Percentiles rank a stretch among this genome's conserved stretches.
Evolutionary conservation across 2,113 vertebrate species (phyloP).

Genomic region (Tyrannus savana): DNA sequence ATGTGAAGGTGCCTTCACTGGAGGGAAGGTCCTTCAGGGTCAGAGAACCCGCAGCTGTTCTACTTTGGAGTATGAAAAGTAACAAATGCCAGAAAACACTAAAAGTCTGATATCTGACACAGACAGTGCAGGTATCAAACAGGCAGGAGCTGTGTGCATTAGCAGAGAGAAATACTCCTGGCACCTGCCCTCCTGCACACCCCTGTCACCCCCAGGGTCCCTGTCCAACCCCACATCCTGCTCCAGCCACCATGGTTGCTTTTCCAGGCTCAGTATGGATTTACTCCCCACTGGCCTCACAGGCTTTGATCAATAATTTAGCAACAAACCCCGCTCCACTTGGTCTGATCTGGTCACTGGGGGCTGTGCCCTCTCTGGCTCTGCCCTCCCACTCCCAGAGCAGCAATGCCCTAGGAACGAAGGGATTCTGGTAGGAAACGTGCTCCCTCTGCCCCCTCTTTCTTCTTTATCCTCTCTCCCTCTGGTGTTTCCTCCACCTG

Average conservation of each 20-base stretch:
- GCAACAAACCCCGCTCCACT: neutral
- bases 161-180: neutral
- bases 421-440: neutral
- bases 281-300: neutral
- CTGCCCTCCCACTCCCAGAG: neutral
- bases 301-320: neutral
- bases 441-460: neutral
- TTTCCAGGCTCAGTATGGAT: neutral
- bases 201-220: neutral
- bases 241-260: neutral
- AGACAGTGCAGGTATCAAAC: neutral
- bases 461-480: neutral
- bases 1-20: neutral
- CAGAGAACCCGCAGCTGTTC: neutral
- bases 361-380: neutral
- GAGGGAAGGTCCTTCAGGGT: neutral
- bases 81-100: neutral
- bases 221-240: neutral
- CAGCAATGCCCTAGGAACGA: neutral
- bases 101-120: neutral
- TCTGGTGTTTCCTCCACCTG: neutral
- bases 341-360: neutral
- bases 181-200: neutral
- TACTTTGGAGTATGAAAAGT: neutral
- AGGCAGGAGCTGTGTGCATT: rapidly evolving